A percentile compares a stretch with the other conserved stretches of the same genome.
Conservation (phyloP, 2,888 invertebrate species). For the Dasypogon diadema region DNA sequence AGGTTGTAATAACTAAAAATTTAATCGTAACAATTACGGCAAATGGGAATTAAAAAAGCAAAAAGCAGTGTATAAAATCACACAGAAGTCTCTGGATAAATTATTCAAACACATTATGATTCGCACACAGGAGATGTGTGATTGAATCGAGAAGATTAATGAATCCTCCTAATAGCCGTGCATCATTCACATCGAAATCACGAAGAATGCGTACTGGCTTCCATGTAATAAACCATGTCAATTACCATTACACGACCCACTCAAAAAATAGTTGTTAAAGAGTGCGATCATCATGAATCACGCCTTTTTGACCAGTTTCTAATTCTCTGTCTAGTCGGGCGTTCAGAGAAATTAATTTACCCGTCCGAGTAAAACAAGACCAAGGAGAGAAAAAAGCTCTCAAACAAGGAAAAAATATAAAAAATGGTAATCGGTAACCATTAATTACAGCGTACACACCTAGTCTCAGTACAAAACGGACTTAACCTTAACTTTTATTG, state of each 20-base stretch:
- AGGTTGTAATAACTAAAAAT: too few species aligned
- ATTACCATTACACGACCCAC: conserved; percentile 39
- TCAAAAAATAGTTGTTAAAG: conserved; percentile 42
- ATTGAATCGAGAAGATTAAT: conserved; percentile 38
- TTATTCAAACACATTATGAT: conserved; percentile 3
- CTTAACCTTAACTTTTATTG: conserved; percentile 51
- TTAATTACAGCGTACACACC: conserved; percentile 51
- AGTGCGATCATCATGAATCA: conserved; percentile 46
- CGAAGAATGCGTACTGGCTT: not conserved
- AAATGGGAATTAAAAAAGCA: too few species aligned
- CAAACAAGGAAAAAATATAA: conserved; percentile 29
- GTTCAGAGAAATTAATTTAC: conserved; percentile 38
- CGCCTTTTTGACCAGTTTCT: conserved; percentile 38
- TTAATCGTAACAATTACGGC: too few species aligned
- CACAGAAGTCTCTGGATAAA: too few species aligned
- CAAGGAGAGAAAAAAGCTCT: not conserved
- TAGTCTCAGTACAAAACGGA: conserved; percentile 49
- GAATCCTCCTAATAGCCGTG: conserved; percentile 7
- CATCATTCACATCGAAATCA: conserved; percentile 5
- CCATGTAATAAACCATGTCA: conserved; percentile 44
- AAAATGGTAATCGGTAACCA: conserved; percentile 52
- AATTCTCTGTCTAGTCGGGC: conserved; percentile 42
- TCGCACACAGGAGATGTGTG: conserved; percentile 15
- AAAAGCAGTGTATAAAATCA: too few species aligned
- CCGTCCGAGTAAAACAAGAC: conserved; percentile 8